A percentile compares a stretch with the other conserved stretches of the same genome.
Evolutionary conservation across 2,888 invertebrate species (phyloP).

Genomic region (Drosophila nr. perissopoda): DNA sequence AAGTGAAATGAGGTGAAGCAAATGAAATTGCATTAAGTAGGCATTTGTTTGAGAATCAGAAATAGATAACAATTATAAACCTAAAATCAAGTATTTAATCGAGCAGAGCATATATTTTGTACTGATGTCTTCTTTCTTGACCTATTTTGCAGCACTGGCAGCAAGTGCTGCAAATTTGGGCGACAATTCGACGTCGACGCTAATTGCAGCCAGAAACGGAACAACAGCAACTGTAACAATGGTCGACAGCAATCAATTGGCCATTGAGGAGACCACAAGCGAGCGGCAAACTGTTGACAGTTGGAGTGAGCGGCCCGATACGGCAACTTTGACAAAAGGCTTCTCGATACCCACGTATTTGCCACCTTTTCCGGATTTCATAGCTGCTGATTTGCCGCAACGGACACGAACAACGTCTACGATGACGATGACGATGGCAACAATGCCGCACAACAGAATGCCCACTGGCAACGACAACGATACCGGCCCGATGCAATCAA

Average conservation of each 20-base stretch:
- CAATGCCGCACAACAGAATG: slow-evolving; percentile 36
- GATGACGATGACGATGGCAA: slow-evolving; percentile 6
- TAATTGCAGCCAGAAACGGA: slow-evolving; percentile 57
- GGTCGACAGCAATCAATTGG: slow-evolving; percentile 38
- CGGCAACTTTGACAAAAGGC: slow-evolving; percentile 80
- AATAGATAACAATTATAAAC: not conserved
- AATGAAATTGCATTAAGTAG: slow-evolving; percentile 21
- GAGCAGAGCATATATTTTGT: not conserved
- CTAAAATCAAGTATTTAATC: not conserved
- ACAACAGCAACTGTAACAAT: slow-evolving; percentile 12
- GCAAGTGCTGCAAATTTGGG: slow-evolving; percentile 56
- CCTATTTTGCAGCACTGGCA: slow-evolving; percentile 77
- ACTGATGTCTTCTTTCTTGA: slow-evolving; percentile 58
- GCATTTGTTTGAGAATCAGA: slow-evolving; percentile 8
- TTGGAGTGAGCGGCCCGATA: slow-evolving; percentile 72
- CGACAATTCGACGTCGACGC: slow-evolving; percentile 52
- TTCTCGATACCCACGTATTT: slow-evolving; percentile 83
- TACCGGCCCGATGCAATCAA: slow-evolving; percentile 10
- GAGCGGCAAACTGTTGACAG: slow-evolving; percentile 45
- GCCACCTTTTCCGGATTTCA: slow-evolving; percentile 81
- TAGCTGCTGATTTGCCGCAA: slow-evolving; percentile 77
- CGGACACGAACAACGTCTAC: slow-evolving; percentile 22
- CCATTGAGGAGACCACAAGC: slow-evolving; percentile 35
- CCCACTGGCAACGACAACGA: slow-evolving; percentile 22
- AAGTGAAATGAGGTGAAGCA: not conserved